These are phyloP conservation scores for Mystacornis crossleyi DNA, from an alignment of 2,113 vertebrate genomes.

Conservation along the genomic window DNA sequence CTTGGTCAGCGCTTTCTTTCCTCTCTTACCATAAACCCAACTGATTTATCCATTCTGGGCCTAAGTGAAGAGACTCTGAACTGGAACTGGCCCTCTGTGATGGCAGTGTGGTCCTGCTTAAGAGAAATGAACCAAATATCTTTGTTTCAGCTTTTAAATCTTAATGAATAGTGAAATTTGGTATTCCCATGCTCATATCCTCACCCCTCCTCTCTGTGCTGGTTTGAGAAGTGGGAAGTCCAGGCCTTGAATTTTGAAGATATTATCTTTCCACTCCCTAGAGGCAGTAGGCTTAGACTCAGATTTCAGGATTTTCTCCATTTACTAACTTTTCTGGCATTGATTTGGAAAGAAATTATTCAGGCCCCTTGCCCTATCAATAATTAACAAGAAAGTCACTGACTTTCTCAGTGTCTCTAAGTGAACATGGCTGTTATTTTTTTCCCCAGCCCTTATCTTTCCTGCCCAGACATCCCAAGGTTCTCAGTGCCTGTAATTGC, in stretches of 20 bases:
- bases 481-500: background rate
- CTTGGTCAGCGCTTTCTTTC: background rate
- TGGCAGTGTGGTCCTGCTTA: background rate
- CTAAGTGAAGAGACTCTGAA: background rate
- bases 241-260: background rate
- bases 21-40: background rate
- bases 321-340: background rate
- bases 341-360: slow-evolving; percentile 8
- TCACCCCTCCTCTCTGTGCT: background rate
- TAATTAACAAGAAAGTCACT: slow-evolving; percentile 11
- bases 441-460: background rate
- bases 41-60: background rate
- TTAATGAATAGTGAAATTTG: background rate
- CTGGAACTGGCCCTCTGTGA: background rate
- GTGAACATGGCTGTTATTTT: background rate
- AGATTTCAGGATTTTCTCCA: background rate
- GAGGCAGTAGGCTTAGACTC: background rate
- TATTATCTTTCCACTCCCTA: background rate
- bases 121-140: background rate
- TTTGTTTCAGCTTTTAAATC: background rate
- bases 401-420: background rate
- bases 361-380: background rate
- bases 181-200: background rate
- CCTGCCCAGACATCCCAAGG: background rate
- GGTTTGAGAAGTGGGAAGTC: background rate